Evolutionary conservation across 2,797 vertebrate genomes (phyloP).

Genomic region (Melanotaenia nigrans): DNA sequence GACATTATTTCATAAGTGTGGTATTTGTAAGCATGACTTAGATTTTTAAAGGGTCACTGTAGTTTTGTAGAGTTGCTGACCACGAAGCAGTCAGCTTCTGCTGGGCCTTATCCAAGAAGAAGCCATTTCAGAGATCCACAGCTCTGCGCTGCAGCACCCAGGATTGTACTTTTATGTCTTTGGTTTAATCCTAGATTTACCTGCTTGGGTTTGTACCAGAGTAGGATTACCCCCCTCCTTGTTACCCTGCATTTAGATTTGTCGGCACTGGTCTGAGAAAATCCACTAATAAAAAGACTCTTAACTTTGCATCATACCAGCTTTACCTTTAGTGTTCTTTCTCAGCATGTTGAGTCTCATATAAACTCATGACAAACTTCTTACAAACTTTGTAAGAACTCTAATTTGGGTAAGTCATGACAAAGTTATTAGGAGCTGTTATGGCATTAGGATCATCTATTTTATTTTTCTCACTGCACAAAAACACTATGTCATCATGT

Average conservation of each 20-base stretch:
- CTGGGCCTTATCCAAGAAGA: constrained; percentile 1
- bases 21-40: constrained; percentile 15
- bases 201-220: neutral
- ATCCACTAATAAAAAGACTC: neutral
- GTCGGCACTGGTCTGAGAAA: neutral
- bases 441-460: neutral
- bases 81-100: neutral
- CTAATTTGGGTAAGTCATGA: neutral
- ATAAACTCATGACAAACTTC: neutral
- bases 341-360: neutral
- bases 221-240: neutral
- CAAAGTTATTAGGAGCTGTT: constrained; percentile 5
- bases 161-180: neutral
- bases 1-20: constrained; percentile 1
- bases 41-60: constrained; percentile 1
- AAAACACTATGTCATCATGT: neutral
- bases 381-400: neutral
- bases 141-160: neutral
- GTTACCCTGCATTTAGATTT: constrained; percentile 1
- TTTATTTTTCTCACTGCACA: neutral
- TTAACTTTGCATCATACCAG: neutral
- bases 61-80: constrained; percentile 9
- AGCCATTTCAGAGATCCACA: neutral
- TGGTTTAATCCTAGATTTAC: neutral
- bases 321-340: neutral